Percentiles rank a stretch among this genome's conserved stretches.
Conservation (phyloP, 1,140 invertebrate genomes). For the Heterodera schachtii region DNA sequence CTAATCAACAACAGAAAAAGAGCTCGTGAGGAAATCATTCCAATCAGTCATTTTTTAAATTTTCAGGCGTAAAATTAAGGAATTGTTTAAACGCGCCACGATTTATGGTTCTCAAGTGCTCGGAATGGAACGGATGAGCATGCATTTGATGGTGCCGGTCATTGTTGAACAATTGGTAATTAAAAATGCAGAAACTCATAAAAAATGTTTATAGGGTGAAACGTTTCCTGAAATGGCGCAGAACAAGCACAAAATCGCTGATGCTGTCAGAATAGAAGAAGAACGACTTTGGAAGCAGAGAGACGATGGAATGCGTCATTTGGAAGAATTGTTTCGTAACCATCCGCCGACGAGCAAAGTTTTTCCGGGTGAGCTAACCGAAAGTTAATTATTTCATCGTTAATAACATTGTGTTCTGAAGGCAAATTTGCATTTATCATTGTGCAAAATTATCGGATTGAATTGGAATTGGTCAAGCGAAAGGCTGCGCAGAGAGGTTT, state of each 20-base stretch:
- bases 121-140: constrained; percentile 22
- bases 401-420: background rate
- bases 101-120: background rate
- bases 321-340: background rate
- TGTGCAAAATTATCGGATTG: constrained; percentile 86
- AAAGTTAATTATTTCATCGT: background rate
- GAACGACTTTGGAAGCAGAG: constrained; percentile 2
- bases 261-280: background rate
- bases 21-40: background rate
- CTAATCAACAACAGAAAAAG: background rate
- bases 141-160: constrained; percentile 9
- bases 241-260: background rate
- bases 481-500: constrained; percentile 96
- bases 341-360: background rate
- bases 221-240: background rate
- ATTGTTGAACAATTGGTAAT: constrained; percentile 4
- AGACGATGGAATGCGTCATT: background rate
- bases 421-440: constrained; percentile 10
- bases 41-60: background rate
- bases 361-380: background rate
- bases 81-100: constrained; percentile 22
- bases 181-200: background rate
- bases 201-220: background rate
- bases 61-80: constrained; percentile 30
- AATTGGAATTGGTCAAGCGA: constrained; percentile 90